A percentile compares a stretch with the other conserved stretches of the same genome.
phyloP scores from a whole-genome alignment of 30 jellyfish, hydroid and myxozoan species.

The Turritopsis dohrnii region DNA sequence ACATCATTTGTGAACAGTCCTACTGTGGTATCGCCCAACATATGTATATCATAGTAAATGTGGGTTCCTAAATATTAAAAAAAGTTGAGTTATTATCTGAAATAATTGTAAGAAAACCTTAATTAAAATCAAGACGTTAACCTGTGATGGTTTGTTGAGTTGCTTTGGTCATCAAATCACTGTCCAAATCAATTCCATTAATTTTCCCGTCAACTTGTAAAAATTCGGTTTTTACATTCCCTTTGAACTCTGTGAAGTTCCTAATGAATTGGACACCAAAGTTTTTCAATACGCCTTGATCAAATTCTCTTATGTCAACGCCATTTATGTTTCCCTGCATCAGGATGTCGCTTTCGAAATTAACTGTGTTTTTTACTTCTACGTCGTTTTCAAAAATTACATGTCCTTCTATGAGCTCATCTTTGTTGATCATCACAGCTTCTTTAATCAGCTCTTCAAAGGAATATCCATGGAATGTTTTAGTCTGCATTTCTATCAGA shows the following conservation, averaged over 20 bases:
- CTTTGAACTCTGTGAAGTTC: constrained; percentile 11
- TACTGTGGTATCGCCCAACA: not conserved
- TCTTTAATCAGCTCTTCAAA: not conserved
- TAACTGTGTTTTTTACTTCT: not conserved
- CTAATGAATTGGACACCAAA: constrained; percentile 34
- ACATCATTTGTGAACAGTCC: not conserved
- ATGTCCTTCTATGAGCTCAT: constrained; percentile 23
- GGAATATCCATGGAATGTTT: not conserved
- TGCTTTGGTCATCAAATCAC: constrained; percentile 23
- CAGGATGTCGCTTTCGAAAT: constrained; percentile 14
- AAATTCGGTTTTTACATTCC: constrained; percentile 11
- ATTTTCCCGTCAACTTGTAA: constrained; percentile 32
- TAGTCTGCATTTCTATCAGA: not conserved
- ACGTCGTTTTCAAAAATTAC: constrained; percentile 14
- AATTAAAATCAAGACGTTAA: not conserved
- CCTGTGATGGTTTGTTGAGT: constrained; percentile 58
- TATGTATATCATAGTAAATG: not conserved
- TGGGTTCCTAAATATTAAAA: not conserved
- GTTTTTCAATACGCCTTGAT: constrained; percentile 17
- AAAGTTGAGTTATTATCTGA: not conserved
- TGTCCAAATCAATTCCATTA: constrained; percentile 28
- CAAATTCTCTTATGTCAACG: constrained; percentile 46
- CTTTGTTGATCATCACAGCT: not conserved
- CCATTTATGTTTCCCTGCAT: constrained; percentile 39
- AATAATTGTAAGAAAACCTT: too few species aligned